A percentile compares a stretch with the other conserved stretches of the same genome.
These are phyloP conservation scores for Leucosticte australis DNA, from an alignment of 2,113 vertebrate genomes.

Conservation along the genomic window DNA sequence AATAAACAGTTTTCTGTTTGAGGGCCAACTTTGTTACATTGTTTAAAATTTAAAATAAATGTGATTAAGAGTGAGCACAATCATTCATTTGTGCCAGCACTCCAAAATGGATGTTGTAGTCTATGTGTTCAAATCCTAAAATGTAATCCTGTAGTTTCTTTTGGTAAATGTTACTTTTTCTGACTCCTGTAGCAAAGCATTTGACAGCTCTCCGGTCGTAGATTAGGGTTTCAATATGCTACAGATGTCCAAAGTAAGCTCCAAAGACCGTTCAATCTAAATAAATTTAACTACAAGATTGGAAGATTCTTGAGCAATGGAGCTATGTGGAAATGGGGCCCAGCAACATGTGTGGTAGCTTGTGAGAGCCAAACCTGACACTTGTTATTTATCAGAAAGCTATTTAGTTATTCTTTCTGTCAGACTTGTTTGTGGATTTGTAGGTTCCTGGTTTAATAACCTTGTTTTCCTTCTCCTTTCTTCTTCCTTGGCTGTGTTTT, in stretches of 20 bases:
- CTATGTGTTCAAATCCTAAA: not conserved
- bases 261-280: not conserved
- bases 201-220: not conserved
- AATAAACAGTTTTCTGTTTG: not conserved
- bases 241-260: not conserved
- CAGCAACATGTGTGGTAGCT: not conserved
- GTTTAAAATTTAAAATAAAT: constrained; percentile 3
- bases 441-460: not conserved
- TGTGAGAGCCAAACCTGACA: not conserved
- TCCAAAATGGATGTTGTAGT: not conserved
- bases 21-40: not conserved
- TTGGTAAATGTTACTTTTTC: not conserved
- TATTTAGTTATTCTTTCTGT: not conserved
- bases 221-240: not conserved
- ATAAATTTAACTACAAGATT: not conserved
- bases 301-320: not conserved
- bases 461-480: not conserved
- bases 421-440: not conserved
- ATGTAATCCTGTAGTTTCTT: not conserved
- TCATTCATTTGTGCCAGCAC: not conserved
- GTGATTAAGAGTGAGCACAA: not conserved
- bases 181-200: not conserved
- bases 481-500: not conserved
- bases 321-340: not conserved
- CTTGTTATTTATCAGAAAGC: not conserved